phyloP scores from a whole-genome alignment of 2,797 vertebrate species.

The Lophius americanus region DNA sequence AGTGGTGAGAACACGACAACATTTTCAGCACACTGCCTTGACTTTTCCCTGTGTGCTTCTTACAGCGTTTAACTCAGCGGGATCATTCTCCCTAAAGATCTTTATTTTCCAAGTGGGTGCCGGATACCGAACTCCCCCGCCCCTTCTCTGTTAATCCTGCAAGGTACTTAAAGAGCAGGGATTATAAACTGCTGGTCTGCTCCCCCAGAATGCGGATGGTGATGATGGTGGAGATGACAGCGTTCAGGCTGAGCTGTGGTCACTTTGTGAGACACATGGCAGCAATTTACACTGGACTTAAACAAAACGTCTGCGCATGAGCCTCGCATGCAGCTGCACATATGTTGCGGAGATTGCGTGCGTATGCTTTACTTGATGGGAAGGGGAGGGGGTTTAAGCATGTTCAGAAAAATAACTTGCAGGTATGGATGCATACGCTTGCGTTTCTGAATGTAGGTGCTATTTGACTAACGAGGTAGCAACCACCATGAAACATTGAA shows the following conservation, averaged over 20 bases:
- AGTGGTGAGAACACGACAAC: slow-evolving; percentile 35
- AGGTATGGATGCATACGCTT: background rate
- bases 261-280: slow-evolving; percentile 44
- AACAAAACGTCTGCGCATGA: background rate
- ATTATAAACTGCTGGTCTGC: slow-evolving; percentile 52
- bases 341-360: background rate
- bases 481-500: too few species aligned
- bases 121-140: background rate
- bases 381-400: background rate
- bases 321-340: slow-evolving; percentile 9
- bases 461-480: background rate
- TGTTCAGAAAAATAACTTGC: background rate
- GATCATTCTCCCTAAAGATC: slow-evolving; percentile 60
- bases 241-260: slow-evolving; percentile 21
- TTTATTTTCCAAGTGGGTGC: slow-evolving; percentile 62
- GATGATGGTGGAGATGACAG: slow-evolving; percentile 47
- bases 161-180: slow-evolving; percentile 58
- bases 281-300: slow-evolving; percentile 25
- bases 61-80: slow-evolving; percentile 57
- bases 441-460: background rate
- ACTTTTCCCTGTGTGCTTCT: slow-evolving; percentile 24
- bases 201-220: slow-evolving; percentile 38
- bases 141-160: slow-evolving; percentile 51
- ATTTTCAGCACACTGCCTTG: slow-evolving; percentile 33
- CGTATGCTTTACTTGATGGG: background rate